Percentiles rank a stretch among this genome's conserved stretches.
These are phyloP conservation scores for Apamea monoglypha DNA, from an alignment of 2,888 invertebrate genomes.

Conservation along the genomic window DNA sequence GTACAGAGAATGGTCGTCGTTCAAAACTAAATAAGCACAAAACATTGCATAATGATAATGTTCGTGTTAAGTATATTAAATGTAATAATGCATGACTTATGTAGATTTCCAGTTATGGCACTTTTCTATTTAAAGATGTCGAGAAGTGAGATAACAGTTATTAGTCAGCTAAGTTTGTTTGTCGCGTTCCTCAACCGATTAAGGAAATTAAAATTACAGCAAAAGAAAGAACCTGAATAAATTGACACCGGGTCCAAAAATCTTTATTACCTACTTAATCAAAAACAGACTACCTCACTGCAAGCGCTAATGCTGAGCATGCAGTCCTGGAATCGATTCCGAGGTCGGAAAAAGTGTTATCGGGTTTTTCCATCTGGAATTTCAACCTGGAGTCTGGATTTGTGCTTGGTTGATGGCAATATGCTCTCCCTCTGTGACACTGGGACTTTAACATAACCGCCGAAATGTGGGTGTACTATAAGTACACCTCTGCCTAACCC, in stretches of 20 bases:
- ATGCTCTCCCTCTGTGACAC: too few species aligned
- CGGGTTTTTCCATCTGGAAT: too few species aligned
- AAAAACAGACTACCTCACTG: too few species aligned
- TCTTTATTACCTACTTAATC: too few species aligned
- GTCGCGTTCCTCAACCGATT: not conserved
- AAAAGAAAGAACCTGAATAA: not conserved
- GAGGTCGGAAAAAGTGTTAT: too few species aligned
- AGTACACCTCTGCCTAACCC: not conserved
- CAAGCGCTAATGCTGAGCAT: not conserved
- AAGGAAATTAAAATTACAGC: not conserved
- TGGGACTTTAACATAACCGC: too few species aligned
- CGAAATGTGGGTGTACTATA: too few species aligned
- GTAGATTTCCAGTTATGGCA: slow-evolving; percentile 1
- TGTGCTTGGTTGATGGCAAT: too few species aligned
- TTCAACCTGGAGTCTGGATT: too few species aligned
- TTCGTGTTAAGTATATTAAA: slow-evolving; percentile 25
- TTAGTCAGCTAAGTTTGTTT: not conserved
- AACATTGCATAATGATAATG: slow-evolving; percentile 54
- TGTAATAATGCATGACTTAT: slow-evolving; percentile 4
- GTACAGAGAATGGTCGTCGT: slow-evolving; percentile 45
- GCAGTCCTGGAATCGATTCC: not conserved
- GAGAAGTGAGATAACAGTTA: not conserved
- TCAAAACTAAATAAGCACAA: slow-evolving; percentile 47
- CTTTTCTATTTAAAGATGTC: not conserved
- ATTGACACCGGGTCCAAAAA: not conserved